Evolutionary conservation across 1,140 invertebrate species (phyloP), one percentile per base, ranked within the genome.

Genomic region (Carcinoscorpius rotundicauda): DNA sequence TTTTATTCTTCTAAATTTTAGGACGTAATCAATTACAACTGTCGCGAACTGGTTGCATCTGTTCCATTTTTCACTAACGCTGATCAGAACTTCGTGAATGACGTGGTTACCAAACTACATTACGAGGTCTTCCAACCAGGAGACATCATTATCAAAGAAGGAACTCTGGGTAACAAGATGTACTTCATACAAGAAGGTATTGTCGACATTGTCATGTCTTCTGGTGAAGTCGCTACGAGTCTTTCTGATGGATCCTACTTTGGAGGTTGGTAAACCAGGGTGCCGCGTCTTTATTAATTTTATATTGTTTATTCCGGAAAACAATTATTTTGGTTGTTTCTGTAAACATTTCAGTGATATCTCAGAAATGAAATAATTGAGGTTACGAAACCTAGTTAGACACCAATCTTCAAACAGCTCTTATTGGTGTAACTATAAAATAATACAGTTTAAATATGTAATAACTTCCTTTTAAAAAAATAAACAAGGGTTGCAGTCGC

Each of bases 101-200:
- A 97, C 76, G 92, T 97, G 72, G 91, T 97, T 73, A 95, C 92
- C 71, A 97, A 97, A 83, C 84, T 97, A 73, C 86, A 89, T 83
- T 97, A 97, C 82, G 94, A 98, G 86, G 93, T 97, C 82, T 97
- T 97, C 86, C 94, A 97, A 80, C 93, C 94, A 83, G 91, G 91
- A 82, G 91, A 95, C 84, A 93, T 93, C 78, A 94, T 96, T 76
- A 94, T 95, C 79, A 94, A 93, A 82, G 93, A 98, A 80, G 94
- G 94, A 72, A 97, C 93, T 66, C 94, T 97, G 74, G 90, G 94
- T 72, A 93, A 88, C 73, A 97, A 97, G 81, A 98, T 98, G 94
- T 98, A 96, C 79, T 98, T 98, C 81, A 97, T 98, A 73, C 94
- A 97, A 82, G 94, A 98, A 80, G 95, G 93, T 62, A 95, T 97